phyloP scores from a whole-genome alignment of 2,113 vertebrate genomes.

The Stercorarius parasiticus region DNA sequence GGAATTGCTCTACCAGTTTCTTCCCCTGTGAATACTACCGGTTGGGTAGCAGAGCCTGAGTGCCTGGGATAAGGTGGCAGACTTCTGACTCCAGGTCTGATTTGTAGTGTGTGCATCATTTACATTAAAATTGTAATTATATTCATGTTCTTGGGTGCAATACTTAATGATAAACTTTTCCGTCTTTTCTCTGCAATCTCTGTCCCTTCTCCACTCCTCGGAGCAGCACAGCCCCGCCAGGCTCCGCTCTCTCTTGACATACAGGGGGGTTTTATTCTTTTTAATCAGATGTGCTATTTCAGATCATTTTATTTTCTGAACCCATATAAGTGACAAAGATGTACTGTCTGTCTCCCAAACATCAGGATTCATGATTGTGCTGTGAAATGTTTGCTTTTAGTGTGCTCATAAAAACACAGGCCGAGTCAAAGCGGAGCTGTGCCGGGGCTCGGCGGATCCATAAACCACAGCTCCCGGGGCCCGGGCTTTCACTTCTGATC shows the following conservation, averaged over 20 bases:
- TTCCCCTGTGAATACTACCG: background rate
- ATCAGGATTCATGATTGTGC: background rate
- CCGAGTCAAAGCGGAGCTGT: background rate
- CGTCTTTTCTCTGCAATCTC: background rate
- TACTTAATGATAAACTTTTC: background rate
- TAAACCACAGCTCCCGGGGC: background rate
- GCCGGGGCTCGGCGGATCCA: background rate
- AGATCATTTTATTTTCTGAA: background rate
- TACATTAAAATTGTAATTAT: background rate
- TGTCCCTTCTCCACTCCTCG: background rate
- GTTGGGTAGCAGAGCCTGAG: background rate
- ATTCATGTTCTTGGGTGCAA: background rate
- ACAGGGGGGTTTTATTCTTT: background rate
- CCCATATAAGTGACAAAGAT: background rate
- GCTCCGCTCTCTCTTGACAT: background rate
- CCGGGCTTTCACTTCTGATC: background rate
- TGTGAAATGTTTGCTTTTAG: constrained; percentile 27
- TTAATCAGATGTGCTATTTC: constrained; percentile 3
- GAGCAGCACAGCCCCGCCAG: background rate
- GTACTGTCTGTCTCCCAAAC: background rate
- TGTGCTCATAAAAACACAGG: background rate
- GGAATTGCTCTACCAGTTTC: background rate
- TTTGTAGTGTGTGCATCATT: background rate
- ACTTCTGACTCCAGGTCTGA: background rate
- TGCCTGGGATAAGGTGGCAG: background rate